Percentiles rank a stretch among this genome's conserved stretches.
Evolutionary conservation across 2,113 vertebrate species (phyloP).

Genomic region (Spermophilus dauricus): DNA sequence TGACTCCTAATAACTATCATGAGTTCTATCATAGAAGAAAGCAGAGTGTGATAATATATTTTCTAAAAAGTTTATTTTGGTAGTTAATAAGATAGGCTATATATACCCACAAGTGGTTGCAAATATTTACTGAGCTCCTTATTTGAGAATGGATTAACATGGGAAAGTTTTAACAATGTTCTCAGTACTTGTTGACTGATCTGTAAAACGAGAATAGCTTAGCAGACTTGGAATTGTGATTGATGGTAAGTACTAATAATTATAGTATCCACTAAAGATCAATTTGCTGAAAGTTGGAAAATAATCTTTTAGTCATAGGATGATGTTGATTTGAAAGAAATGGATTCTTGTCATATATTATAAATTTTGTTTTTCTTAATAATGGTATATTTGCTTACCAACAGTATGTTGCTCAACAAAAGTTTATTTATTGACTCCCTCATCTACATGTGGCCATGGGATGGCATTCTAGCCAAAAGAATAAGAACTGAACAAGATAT

Average conservation of each 20-base stretch:
- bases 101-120: not conserved
- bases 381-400: no score
- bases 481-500: not conserved
- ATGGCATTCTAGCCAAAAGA: not conserved
- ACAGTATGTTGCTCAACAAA: not conserved
- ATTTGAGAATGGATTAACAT: not conserved
- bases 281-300: not conserved
- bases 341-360: not conserved
- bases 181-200: not conserved
- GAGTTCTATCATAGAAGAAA: not conserved
- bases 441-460: not conserved
- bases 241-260: not conserved
- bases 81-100: not conserved
- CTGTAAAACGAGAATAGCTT: not conserved
- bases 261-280: not conserved
- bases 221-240: not conserved
- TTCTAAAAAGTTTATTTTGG: not conserved
- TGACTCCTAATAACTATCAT: not conserved
- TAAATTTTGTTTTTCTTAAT: not conserved
- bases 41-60: not conserved
- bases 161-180: not conserved
- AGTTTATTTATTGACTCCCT: not conserved
- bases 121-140: not conserved
- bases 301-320: not conserved
- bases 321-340: not conserved